Percentiles rank a stretch among this genome's conserved stretches.
Evolutionary conservation across 2,113 vertebrate species (phyloP).

Genomic region (Sylvietta virens): DNA sequence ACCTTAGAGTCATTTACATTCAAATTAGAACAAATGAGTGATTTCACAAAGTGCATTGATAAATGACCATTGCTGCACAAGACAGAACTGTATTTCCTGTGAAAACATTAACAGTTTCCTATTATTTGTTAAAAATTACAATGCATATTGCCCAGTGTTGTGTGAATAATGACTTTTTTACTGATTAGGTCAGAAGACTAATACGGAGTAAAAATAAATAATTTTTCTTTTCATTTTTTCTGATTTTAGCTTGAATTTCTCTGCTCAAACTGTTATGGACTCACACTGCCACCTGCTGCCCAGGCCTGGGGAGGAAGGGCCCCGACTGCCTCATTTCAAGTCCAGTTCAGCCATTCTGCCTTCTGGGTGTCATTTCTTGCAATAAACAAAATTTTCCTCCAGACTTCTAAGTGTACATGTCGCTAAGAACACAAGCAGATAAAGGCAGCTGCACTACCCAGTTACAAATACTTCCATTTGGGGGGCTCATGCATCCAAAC

Average conservation of each 20-base stretch:
- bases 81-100: conserved; percentile 79
- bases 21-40: conserved; percentile 89
- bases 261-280: conserved; percentile 38
- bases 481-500: not conserved
- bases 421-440: not conserved
- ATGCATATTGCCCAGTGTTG: conserved; percentile 81
- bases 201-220: conserved; percentile 81
- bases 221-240: conserved; percentile 76
- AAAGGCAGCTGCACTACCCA: not conserved
- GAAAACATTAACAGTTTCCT: conserved; percentile 80
- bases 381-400: not conserved
- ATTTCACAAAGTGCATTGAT: conserved; percentile 85
- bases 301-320: not conserved
- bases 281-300: conserved; percentile 82
- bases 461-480: not conserved
- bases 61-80: conserved; percentile 79
- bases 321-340: not conserved
- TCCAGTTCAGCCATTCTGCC: not conserved
- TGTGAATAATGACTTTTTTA: conserved; percentile 86
- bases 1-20: conserved; percentile 90
- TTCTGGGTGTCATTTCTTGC: not conserved
- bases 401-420: not conserved
- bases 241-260: conserved; percentile 55
- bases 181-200: conserved; percentile 83
- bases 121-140: conserved; percentile 87